Conservation (phyloP, 2,888 invertebrate species). For the Spilosoma lubricipeda region DNA sequence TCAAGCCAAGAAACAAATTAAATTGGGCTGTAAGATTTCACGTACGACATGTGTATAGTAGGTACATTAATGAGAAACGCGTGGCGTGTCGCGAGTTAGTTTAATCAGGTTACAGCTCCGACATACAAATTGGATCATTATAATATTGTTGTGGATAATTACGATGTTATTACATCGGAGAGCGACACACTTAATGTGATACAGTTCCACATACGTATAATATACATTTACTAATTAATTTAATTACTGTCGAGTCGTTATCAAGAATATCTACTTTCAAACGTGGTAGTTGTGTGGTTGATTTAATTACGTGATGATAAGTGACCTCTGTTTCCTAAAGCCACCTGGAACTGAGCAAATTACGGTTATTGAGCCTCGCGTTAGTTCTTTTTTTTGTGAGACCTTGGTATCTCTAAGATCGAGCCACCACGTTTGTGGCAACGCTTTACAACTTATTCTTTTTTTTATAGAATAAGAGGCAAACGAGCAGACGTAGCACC, state of each 20-base stretch:
- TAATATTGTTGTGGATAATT: conserved; percentile 4
- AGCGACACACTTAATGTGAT: background rate
- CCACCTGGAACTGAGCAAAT: background rate
- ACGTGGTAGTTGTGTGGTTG: background rate
- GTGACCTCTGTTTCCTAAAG: background rate
- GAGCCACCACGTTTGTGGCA: too few relatives aligned
- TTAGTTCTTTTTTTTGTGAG: background rate
- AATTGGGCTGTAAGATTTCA: background rate
- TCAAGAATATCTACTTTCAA: background rate
- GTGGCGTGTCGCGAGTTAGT: background rate
- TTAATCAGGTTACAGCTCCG: background rate
- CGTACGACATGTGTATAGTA: background rate
- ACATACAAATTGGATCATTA: conserved; percentile 10
- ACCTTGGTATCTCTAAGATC: background rate
- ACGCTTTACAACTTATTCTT: too few relatives aligned
- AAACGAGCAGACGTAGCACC: too few relatives aligned
- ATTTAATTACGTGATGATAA: background rate
- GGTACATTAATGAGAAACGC: background rate
- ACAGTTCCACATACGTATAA: background rate
- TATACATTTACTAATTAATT: background rate
- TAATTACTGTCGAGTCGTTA: background rate
- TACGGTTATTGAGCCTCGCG: background rate
- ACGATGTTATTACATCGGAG: background rate
- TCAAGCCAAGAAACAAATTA: background rate
- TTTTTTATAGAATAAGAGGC: too few relatives aligned